Base-by-base conservation (phyloP, 2,888 invertebrate species). In the Perizoma flavofasciatum region DNA sequence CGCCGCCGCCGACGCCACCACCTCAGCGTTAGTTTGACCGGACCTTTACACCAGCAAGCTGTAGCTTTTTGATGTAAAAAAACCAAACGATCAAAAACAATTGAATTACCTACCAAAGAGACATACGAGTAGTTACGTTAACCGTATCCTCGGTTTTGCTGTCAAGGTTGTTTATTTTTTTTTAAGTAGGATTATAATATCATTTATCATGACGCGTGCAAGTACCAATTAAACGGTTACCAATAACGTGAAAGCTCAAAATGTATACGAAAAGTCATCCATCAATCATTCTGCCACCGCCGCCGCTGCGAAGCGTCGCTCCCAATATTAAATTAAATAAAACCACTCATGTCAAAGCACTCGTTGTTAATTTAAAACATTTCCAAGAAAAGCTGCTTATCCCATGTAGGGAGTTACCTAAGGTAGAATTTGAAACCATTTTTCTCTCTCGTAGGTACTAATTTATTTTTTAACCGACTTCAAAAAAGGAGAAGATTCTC, bases 291-390 rank as follows among this genome's bases (percentile, higher is more conserved):
- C 49, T 7, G 37, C 6, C 49, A 65, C 64, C 59, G 59, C 62
- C 57, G 63, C 58, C 52, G 44, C 39, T 22, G 45, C 46, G 51
- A 46, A 54, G 40, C 57, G 53, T 63, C 51, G 54, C 63, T 60
- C 46, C 63, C 61, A 65, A 67, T 68, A 67, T 69, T 64, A 72
- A 74, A 78, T 75, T 70, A 71, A 73, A 78, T 78, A 72, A 74
- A 74, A 72, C 68, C 76, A 71, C 74, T 74, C 70, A 63, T 65
- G 67, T 75, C 70, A 66, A 22, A 65, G 65, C 59, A 45, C 55
- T 67, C 59, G 59, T 63, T 68, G 45, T 40, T 50, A 49, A 48
- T 59, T 59, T 59, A 55, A 52, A 55, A 54, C 34, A 46, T 52
- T 54, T 43, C 34, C 53, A 11, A 41, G 47, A 61, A 57, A 49